Percentiles rank a stretch among this genome's conserved stretches.
Conservation (phyloP, 2,888 invertebrate genomes). For the Apocheima hispidaria region DNA sequence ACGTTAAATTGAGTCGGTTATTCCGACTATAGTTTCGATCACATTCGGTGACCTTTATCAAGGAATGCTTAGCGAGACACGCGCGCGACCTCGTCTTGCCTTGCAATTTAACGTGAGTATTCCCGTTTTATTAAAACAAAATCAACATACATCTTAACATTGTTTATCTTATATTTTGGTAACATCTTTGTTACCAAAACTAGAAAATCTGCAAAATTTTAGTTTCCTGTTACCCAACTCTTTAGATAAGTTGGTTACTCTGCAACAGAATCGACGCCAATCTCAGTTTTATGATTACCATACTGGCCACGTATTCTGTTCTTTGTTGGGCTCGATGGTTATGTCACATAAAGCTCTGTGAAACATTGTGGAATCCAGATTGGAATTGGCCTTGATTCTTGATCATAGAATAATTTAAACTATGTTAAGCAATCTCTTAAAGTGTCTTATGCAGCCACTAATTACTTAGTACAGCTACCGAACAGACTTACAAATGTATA, state of each 20-base stretch:
- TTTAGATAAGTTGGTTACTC: neutral
- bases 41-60: no score
- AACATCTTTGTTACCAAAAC: no score
- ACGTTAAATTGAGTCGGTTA: no score
- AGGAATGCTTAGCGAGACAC: no score
- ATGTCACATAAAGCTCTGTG: slow-evolving; percentile 51
- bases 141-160: no score
- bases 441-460: neutral
- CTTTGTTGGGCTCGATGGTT: slow-evolving; percentile 49
- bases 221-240: neutral
- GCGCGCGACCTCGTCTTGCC: no score
- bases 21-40: no score
- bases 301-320: slow-evolving; percentile 52
- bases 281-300: slow-evolving; percentile 60
- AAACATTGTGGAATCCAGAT: slow-evolving; percentile 39
- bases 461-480: neutral
- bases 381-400: slow-evolving; percentile 33
- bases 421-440: neutral
- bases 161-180: no score
- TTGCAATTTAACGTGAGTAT: no score
- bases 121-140: no score
- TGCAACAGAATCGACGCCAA: slow-evolving; percentile 32
- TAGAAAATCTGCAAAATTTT: neutral
- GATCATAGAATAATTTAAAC: slow-evolving; percentile 15
- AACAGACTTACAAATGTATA: neutral